phyloP scores from a whole-genome alignment of 2,888 invertebrate species.

The Bellardia bayeri region DNA sequence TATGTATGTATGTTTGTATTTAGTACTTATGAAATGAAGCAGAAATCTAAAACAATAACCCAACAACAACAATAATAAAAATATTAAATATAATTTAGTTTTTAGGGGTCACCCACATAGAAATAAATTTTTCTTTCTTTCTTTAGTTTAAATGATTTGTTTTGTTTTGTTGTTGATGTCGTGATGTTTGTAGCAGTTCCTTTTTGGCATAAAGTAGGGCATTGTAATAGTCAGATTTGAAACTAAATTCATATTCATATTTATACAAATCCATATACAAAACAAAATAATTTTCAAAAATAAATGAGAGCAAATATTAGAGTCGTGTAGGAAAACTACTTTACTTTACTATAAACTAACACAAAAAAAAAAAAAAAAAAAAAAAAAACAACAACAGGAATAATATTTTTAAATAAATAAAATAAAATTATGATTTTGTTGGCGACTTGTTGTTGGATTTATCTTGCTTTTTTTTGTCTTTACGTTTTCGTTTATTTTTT shows the following conservation, averaged over 20 bases:
- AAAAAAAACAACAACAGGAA: not conserved
- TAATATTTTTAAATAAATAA: not conserved
- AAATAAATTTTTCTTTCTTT: slow-evolving; percentile 41
- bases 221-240: slow-evolving; percentile 46
- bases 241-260: slow-evolving; percentile 10
- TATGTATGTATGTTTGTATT: not conserved
- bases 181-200: not conserved
- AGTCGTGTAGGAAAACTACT: slow-evolving; percentile 40
- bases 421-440: slow-evolving; percentile 61
- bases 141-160: slow-evolving; percentile 20
- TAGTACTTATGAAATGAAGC: slow-evolving; percentile 34
- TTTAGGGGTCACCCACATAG: slow-evolving; percentile 72
- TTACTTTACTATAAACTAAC: not conserved
- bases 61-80: not conserved
- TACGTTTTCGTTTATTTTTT: not conserved
- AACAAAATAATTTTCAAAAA: slow-evolving; percentile 41
- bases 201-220: slow-evolving; percentile 64
- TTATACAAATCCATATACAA: slow-evolving; percentile 33
- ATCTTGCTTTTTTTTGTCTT: not conserved
- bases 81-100: slow-evolving; percentile 48
- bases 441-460: slow-evolving; percentile 42
- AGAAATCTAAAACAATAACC: slow-evolving; percentile 27
- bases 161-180: slow-evolving; percentile 1
- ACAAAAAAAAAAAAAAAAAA: too few relatives aligned
- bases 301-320: slow-evolving; percentile 54